Evolutionary conservation across 2,888 invertebrate species (phyloP).

Genomic region (Frankliniella intonsa): DNA sequence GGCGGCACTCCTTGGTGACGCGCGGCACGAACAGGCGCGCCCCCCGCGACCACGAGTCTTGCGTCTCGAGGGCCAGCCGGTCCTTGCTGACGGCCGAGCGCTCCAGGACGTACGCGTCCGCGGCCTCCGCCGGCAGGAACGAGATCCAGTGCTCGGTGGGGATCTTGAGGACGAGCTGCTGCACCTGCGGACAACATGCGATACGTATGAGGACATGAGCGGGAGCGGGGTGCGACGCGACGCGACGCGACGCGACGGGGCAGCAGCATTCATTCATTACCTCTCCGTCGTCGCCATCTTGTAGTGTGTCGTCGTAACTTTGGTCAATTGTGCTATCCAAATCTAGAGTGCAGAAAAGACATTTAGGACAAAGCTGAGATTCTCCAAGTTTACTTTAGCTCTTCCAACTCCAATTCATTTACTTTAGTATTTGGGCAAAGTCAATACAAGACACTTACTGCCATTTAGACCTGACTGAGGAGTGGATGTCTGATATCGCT

Average conservation of each 20-base stretch:
- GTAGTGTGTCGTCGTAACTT: not conserved
- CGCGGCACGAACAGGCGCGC: slow-evolving; percentile 2
- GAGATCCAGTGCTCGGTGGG: not conserved
- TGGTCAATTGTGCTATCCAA: not conserved
- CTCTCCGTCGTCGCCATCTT: not conserved
- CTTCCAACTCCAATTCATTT: no score
- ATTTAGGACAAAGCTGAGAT: not conserved
- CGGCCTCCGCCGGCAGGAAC: slow-evolving; percentile 6
- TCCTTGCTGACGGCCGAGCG: not conserved
- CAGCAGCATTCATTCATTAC: not conserved
- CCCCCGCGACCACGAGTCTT: not conserved
- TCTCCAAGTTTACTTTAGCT: no score
- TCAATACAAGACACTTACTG: not conserved
- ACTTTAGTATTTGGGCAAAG: no score
- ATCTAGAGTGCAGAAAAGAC: not conserved
- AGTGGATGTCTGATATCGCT: not conserved
- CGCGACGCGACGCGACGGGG: not conserved
- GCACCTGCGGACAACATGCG: not conserved
- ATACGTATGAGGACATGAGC: not conserved
- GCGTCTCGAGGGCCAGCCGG: not conserved
- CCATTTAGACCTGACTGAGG: not conserved
- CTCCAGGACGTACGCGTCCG: not conserved
- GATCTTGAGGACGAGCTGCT: not conserved
- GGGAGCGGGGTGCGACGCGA: not conserved
- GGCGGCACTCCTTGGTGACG: slow-evolving; percentile 13